phyloP scores from a whole-genome alignment of 2,113 vertebrate genomes.

The Gadus chalcogrammus region DNA sequence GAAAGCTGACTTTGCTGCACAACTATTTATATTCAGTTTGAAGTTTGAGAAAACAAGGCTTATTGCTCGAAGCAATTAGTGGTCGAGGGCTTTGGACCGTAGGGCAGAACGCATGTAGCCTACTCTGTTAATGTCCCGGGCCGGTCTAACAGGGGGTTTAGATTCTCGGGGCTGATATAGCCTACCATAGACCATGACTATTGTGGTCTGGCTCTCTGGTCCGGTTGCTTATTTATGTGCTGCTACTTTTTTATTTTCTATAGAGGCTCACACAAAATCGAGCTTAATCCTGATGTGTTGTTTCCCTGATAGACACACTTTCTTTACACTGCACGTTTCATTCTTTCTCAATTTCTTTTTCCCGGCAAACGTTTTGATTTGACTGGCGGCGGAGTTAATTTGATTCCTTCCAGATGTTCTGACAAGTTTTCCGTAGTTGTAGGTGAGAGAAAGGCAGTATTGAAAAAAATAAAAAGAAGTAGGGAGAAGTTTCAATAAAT shows the following conservation, averaged over 20 bases:
- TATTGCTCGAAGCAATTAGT: conserved; percentile 60
- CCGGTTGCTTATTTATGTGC: conserved; percentile 63
- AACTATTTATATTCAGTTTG: conserved; percentile 60
- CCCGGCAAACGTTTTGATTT: conserved; percentile 48
- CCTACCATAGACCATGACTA: conserved; percentile 42
- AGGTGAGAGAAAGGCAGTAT: conserved; percentile 22
- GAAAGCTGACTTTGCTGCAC: conserved; percentile 48
- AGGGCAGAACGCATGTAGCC: conserved; percentile 34
- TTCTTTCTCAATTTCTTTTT: background rate
- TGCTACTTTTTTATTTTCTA: conserved; percentile 46
- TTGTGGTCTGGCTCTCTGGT: conserved; percentile 46
- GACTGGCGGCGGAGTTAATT: conserved; percentile 55
- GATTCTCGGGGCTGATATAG: conserved; percentile 55
- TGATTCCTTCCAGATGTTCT: conserved; percentile 73
- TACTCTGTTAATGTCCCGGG: conserved; percentile 36
- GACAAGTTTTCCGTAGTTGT: conserved; percentile 50
- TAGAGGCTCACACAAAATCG: conserved; percentile 54
- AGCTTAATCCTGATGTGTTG: conserved; percentile 56
- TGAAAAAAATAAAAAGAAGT: conserved; percentile 20
- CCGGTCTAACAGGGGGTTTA: conserved; percentile 39
- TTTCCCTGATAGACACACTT: conserved; percentile 62
- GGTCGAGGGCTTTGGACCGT: conserved; percentile 40
- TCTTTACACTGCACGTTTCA: conserved; percentile 48
- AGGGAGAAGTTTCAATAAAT: conserved; percentile 30
- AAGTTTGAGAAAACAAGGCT: conserved; percentile 61